phyloP scores from a whole-genome alignment of 2,888 invertebrate species.

The Andrena camellia region DNA sequence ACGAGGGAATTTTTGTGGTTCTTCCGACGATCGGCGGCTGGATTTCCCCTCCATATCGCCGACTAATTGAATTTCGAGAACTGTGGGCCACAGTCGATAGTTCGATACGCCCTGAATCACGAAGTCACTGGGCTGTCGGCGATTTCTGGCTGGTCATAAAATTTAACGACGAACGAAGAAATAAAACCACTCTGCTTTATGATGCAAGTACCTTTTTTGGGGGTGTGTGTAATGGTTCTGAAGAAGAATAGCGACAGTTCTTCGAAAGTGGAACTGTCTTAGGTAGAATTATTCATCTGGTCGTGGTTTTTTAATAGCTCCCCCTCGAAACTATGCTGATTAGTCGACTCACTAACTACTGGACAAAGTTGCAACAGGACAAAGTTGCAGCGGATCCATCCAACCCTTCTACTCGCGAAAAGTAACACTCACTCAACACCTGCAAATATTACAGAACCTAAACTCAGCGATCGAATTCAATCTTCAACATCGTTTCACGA shows the following conservation, averaged over 20 bases:
- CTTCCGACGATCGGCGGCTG: background rate
- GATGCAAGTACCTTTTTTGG: background rate
- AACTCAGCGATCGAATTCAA: background rate
- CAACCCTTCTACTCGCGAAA: too few species aligned
- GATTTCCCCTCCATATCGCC: slow-evolving; percentile 14
- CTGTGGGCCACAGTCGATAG: background rate
- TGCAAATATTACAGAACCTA: background rate
- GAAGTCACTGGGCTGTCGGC: background rate
- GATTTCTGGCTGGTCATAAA: background rate
- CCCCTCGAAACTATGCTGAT: too few species aligned
- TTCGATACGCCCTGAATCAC: background rate
- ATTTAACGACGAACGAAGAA: background rate
- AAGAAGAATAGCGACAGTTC: too few species aligned
- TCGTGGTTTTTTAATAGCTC: too few species aligned
- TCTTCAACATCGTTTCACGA: background rate
- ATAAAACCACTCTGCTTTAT: background rate
- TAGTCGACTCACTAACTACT: too few species aligned
- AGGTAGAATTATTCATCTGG: too few species aligned
- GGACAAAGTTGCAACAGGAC: too few species aligned
- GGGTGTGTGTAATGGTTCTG: too few species aligned
- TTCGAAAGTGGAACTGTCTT: too few species aligned
- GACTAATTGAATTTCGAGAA: slow-evolving; percentile 2
- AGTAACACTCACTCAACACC: too few species aligned
- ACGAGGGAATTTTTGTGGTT: slow-evolving; percentile 14
- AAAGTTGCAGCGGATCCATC: too few species aligned